These are phyloP conservation scores for Dichetophora obliterata DNA, from an alignment of 2,888 invertebrate genomes.

Conservation along the genomic window DNA sequence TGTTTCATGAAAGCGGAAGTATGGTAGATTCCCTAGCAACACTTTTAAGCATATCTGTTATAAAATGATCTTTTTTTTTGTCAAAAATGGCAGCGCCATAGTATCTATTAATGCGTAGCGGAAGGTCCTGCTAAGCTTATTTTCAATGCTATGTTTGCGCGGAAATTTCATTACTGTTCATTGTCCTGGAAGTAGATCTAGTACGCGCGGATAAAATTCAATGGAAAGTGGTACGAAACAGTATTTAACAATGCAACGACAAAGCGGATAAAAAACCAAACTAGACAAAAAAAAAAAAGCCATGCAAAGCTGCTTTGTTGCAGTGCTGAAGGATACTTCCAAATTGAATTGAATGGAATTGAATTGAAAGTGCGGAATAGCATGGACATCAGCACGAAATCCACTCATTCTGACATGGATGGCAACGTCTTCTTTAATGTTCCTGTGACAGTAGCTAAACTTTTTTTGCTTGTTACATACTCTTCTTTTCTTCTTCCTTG, in stretches of 20 bases:
- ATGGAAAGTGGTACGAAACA: too few species aligned
- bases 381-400: constrained; percentile 15
- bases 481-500: background rate
- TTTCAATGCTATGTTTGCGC: background rate
- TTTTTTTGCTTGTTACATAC: background rate
- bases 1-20: too few species aligned
- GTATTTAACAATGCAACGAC: too few species aligned
- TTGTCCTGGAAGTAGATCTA: constrained; percentile 11
- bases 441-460: constrained; percentile 9
- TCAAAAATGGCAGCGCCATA: background rate
- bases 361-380: background rate
- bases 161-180: constrained; percentile 38
- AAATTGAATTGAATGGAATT: constrained; percentile 35
- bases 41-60: too few species aligned
- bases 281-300: background rate
- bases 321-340: constrained; percentile 9
- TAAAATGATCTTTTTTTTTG: too few species aligned
- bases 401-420: constrained; percentile 12
- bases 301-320: constrained; percentile 6
- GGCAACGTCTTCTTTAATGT: constrained; percentile 8
- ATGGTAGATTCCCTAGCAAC: too few species aligned
- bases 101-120: background rate
- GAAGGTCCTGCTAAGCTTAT: background rate
- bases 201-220: background rate
- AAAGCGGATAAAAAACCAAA: background rate